These are phyloP conservation scores for Brachionus manjavacas DNA, from an alignment of 1,140 invertebrate genomes.

Conservation along the genomic window DNA sequence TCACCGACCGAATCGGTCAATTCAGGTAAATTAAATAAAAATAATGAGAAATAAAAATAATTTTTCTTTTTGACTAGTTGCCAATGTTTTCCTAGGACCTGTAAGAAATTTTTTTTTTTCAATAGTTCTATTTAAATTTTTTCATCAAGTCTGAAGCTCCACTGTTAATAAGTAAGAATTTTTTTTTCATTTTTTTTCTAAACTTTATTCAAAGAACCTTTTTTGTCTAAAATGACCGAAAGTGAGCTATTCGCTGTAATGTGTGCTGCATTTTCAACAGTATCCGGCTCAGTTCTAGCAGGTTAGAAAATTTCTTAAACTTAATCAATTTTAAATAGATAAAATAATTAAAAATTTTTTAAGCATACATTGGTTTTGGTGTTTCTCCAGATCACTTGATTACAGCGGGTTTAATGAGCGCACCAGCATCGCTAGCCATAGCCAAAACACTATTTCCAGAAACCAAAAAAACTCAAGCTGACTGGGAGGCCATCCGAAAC, in stretches of 20 bases:
- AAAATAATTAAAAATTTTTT: neutral
- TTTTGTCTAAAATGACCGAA: slow-evolving; percentile 41
- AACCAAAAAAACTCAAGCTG: slow-evolving; percentile 26
- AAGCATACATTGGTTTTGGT: slow-evolving; percentile 37
- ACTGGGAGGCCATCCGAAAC: slow-evolving; percentile 23
- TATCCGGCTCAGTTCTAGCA: slow-evolving; percentile 1
- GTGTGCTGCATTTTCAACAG: slow-evolving; percentile 86
- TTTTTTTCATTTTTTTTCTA: neutral
- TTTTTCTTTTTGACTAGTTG: slow-evolving; percentile 44
- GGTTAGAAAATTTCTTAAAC: neutral
- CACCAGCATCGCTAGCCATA: slow-evolving; percentile 43
- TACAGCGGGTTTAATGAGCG: slow-evolving; percentile 45
- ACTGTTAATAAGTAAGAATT: neutral
- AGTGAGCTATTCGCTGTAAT: slow-evolving; percentile 85
- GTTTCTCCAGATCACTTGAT: slow-evolving; percentile 44
- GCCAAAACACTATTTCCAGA: slow-evolving; percentile 45
- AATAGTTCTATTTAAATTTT: neutral
- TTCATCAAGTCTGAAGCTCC: neutral
- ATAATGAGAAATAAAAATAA: slow-evolving; percentile 47
- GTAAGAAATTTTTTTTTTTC: neutral
- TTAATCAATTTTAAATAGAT: neutral
- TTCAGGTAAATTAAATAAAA: slow-evolving; percentile 44
- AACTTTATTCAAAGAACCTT: slow-evolving; percentile 46
- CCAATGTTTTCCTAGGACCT: slow-evolving; percentile 55
- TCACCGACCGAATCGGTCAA: slow-evolving; percentile 25